These are phyloP conservation scores for Heliconius aoede DNA, from an alignment of 2,888 invertebrate species.

Conservation along the genomic window DNA sequence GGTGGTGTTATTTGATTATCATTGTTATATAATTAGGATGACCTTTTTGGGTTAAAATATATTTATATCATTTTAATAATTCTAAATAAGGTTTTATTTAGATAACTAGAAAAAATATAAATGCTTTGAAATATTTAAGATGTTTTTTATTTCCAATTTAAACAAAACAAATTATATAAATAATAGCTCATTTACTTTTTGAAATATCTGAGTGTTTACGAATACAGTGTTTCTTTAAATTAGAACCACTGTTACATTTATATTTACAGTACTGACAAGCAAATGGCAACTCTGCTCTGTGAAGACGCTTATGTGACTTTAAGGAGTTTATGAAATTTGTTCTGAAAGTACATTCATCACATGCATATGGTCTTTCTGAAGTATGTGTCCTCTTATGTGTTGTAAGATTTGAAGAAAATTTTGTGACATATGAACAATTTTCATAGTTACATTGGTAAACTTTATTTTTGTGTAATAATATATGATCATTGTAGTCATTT, in stretches of 20 bases:
- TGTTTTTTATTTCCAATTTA: slow-evolving; percentile 16
- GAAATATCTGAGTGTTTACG: slow-evolving; percentile 59
- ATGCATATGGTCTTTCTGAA: slow-evolving; percentile 74
- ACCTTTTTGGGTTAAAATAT: slow-evolving; percentile 57
- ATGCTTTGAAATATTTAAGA: slow-evolving; percentile 57
- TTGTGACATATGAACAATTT: slow-evolving; percentile 81
- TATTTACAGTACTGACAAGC: slow-evolving; percentile 70
- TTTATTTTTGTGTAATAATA: slow-evolving; percentile 71
- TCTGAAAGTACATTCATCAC: slow-evolving; percentile 76
- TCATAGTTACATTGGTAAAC: slow-evolving; percentile 71
- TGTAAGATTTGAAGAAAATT: slow-evolving; percentile 74
- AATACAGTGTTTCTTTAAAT: slow-evolving; percentile 75
- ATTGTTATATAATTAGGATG: slow-evolving; percentile 73
- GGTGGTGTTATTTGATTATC: slow-evolving; percentile 59
- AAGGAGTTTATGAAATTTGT: slow-evolving; percentile 78
- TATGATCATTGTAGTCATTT: slow-evolving; percentile 71
- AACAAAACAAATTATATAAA: slow-evolving; percentile 11
- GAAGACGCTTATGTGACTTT: slow-evolving; percentile 73
- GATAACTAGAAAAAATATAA: slow-evolving; percentile 60
- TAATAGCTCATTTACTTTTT: slow-evolving; percentile 12
- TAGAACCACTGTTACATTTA: slow-evolving; percentile 77
- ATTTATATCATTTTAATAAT: slow-evolving; percentile 74
- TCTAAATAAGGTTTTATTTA: slow-evolving; percentile 69
- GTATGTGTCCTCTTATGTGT: slow-evolving; percentile 77
- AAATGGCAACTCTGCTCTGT: slow-evolving; percentile 72